Base-by-base conservation (phyloP, 2,797 vertebrate genomes). In the Ambastaia sidthimunki region DNA sequence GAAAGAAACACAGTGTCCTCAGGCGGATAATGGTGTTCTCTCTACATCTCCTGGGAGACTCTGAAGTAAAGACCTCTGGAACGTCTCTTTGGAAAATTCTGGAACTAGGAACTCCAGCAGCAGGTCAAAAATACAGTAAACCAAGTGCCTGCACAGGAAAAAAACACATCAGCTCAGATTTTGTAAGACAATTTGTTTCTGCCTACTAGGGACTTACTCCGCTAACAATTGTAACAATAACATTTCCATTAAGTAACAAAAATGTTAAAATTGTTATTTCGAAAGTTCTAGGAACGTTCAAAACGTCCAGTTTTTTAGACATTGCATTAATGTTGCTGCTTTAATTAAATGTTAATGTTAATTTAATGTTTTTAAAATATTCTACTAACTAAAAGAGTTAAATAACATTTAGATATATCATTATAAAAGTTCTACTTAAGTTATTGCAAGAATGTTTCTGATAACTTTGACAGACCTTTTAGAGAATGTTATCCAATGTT, bases 21-120 rank as follows among this genome's bases (percentile, higher is more conserved):
- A 91, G 12, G 28, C 57, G 41, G 89, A 85, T 78, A 77, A 69
- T 25, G 55, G 77, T 28, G 87, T 87, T 74, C 71, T 91, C 69
- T 89, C 89, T 11, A 76, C 21, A 63, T 90, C 90, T 74, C 88
- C 90, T 76, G 86, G 71, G 71, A 93, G 82, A 47, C 89, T 91
- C 71, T 88, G 89, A 74, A 94, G 87, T 67, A 93, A 87, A 63
- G 83, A 89, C 55, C 12, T 88, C 85, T 93, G 91, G 80, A 93
- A 93, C 71, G 88, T 87, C 82, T 95, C 76, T 1, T 89, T 86
- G 44, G 92, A 92, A 15, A 85, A 91, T 84, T 94, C 92, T 5
- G 96, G 93, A 85, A 96, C 91, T 88, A 98, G 86, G 82, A 95
- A 94, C 88, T 97, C 96, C 90, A 98, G 88, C 78, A 98, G 91